These are phyloP conservation scores for Eumeta japonica DNA, from an alignment of 1,140 invertebrate genomes.

Conservation along the genomic window DNA sequence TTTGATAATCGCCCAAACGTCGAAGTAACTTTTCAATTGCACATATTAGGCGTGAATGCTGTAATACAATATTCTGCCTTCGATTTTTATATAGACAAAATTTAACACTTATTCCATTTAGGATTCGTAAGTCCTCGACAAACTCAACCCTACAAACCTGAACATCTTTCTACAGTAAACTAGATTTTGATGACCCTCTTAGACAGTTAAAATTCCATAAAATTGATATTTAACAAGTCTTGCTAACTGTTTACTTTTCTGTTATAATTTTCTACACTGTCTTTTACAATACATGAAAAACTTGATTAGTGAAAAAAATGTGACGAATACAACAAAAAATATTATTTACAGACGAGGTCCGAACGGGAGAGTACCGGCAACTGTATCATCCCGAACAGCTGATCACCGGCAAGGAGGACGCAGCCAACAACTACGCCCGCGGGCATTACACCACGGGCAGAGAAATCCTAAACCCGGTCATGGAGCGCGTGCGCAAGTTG, in stretches of 20 bases:
- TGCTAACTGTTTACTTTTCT: too few relatives aligned
- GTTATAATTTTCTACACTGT: too few relatives aligned
- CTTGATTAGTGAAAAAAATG: neutral
- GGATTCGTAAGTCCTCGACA: neutral
- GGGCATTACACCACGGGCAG: conserved; percentile 81
- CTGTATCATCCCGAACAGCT: conserved; percentile 71
- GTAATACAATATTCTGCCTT: neutral
- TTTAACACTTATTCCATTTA: too few relatives aligned
- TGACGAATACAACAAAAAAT: too few relatives aligned
- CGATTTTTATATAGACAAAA: neutral
- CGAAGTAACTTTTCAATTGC: neutral
- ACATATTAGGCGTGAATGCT: neutral
- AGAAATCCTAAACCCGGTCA: conserved; percentile 71
- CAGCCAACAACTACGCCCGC: conserved; percentile 80
- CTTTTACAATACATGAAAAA: too few relatives aligned
- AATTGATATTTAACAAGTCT: too few relatives aligned
- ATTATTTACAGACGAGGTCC: conserved; percentile 62
- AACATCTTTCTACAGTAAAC: neutral
- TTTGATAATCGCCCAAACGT: neutral
- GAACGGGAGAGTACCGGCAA: conserved; percentile 62
- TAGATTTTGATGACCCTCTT: neutral
- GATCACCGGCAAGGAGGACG: conserved; percentile 78
- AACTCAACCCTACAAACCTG: neutral
- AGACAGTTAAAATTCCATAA: too few relatives aligned
- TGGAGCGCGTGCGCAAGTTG: conserved; percentile 70